Percentiles rank a stretch among this genome's conserved stretches.
Evolutionary conservation across 2,113 vertebrate genomes (phyloP).

Genomic region (Platysteira castanea): DNA sequence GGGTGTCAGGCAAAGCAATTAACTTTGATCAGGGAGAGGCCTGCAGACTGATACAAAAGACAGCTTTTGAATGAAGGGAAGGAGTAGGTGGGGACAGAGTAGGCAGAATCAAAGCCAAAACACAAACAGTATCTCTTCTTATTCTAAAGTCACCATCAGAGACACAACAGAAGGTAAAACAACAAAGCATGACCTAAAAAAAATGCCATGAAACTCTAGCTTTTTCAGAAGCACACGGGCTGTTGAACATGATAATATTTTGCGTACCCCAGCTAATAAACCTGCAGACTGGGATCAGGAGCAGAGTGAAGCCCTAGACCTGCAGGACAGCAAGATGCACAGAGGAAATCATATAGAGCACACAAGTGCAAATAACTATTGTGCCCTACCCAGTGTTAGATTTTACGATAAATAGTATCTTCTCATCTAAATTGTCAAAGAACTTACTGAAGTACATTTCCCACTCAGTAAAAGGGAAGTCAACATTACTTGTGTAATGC

Average conservation of each 20-base stretch:
- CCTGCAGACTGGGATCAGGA: background rate
- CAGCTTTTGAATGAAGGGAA: background rate
- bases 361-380: background rate
- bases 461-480: background rate
- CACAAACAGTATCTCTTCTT: background rate
- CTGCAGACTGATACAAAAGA: background rate
- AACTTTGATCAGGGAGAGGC: background rate
- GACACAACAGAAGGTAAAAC: background rate
- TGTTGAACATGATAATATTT: background rate
- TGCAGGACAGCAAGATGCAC: background rate
- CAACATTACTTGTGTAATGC: background rate
- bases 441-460: background rate
- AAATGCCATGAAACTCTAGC: background rate
- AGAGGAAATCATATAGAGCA: background rate
- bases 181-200: background rate
- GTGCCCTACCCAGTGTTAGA: background rate
- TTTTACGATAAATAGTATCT: background rate
- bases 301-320: background rate
- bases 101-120: background rate
- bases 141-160: background rate
- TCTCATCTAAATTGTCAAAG: background rate
- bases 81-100: background rate
- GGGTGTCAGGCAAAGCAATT: slow-evolving; percentile 10
- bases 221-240: background rate
- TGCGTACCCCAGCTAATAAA: background rate